phyloP scores from a whole-genome alignment of 1,140 invertebrate species.

The Oncopeltus fasciatus region DNA sequence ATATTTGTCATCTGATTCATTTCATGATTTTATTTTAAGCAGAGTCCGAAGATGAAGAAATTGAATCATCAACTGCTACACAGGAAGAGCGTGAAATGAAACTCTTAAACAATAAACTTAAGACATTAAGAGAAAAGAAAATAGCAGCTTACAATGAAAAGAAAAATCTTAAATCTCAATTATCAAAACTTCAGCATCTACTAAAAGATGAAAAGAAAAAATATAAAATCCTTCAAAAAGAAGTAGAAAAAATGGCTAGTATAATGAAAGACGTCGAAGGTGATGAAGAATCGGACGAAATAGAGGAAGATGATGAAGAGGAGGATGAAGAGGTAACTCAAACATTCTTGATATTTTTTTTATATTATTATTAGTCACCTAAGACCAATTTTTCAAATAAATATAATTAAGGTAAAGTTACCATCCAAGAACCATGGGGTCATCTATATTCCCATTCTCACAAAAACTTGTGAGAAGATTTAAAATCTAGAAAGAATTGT shows the following conservation, averaged over 20 bases:
- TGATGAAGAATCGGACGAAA: slow-evolving; percentile 42
- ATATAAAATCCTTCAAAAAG: slow-evolving; percentile 50
- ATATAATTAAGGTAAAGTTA: too few relatives aligned
- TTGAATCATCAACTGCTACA: slow-evolving; percentile 40
- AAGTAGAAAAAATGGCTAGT: slow-evolving; percentile 77
- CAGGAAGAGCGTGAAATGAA: slow-evolving; percentile 52
- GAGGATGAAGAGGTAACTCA: slow-evolving; percentile 39
- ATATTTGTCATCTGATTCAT: too few relatives aligned
- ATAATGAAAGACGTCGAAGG: slow-evolving; percentile 63
- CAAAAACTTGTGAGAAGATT: too few relatives aligned
- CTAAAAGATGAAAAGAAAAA: slow-evolving; percentile 39
- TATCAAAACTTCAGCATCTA: slow-evolving; percentile 61
- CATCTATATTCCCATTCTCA: too few relatives aligned
- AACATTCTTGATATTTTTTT: not conserved
- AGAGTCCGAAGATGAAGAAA: not conserved
- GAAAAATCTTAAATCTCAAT: slow-evolving; percentile 54
- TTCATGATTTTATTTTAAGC: slow-evolving; percentile 7
- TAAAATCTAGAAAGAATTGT: too few relatives aligned
- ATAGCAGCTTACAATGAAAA: slow-evolving; percentile 62
- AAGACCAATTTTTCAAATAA: too few relatives aligned
- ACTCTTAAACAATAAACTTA: slow-evolving; percentile 59
- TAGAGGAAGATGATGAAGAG: slow-evolving; percentile 46
- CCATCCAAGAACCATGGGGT: too few relatives aligned
- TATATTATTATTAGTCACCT: too few relatives aligned
- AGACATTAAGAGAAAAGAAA: slow-evolving; percentile 59